Evolutionary conservation across 1,140 invertebrate species (phyloP).

Genomic region (Microplitis mediator): DNA sequence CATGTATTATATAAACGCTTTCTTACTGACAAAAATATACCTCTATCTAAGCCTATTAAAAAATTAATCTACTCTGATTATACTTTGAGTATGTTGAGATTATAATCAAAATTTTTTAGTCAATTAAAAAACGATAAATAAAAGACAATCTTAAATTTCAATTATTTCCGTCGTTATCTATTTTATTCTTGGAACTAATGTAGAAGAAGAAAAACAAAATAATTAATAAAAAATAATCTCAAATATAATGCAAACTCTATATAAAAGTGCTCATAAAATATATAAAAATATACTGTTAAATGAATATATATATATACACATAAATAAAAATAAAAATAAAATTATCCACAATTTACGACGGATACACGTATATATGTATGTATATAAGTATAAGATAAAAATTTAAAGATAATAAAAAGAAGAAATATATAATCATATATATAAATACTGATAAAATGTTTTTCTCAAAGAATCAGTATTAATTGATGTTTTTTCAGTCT

Average conservation of each 20-base stretch:
- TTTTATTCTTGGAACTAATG: too few relatives aligned
- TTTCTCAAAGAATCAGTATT: constrained; percentile 41
- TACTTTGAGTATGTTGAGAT: neutral
- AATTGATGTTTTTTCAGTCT: constrained; percentile 45
- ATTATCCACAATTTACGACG: too few relatives aligned
- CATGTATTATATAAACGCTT: too few relatives aligned
- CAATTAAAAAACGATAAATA: neutral
- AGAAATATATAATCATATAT: neutral
- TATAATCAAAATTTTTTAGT: too few relatives aligned
- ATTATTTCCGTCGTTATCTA: too few relatives aligned
- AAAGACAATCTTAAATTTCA: too few relatives aligned
- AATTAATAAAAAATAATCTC: constrained; percentile 4
- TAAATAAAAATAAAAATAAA: too few relatives aligned
- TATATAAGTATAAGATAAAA: too few relatives aligned
- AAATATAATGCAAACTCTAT: neutral
- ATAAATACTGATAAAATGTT: constrained; percentile 48
- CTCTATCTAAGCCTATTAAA: neutral
- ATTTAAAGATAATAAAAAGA: neutral
- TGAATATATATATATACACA: too few relatives aligned
- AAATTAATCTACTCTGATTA: neutral
- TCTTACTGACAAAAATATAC: too few relatives aligned
- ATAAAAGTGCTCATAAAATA: neutral
- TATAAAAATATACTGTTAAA: too few relatives aligned
- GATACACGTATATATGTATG: too few relatives aligned
- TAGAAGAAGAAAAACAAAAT: neutral